These are phyloP conservation scores for Picus viridis DNA, from an alignment of 2,797 vertebrate species.

Conservation along the genomic window DNA sequence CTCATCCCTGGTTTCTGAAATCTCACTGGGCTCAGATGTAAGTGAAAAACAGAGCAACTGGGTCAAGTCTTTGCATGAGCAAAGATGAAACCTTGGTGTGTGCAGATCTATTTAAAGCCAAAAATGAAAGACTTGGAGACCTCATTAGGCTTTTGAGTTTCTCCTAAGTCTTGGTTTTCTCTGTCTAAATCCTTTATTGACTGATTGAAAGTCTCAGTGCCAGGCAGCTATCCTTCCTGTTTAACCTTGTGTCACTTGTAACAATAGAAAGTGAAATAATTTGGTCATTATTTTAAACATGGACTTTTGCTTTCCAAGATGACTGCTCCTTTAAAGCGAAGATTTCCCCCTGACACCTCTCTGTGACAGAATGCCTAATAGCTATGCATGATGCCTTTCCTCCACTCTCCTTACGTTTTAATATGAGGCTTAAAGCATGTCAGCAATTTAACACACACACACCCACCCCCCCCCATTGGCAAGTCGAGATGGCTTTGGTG, in stretches of 20 bases:
- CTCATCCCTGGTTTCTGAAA: background rate
- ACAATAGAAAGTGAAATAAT: conserved; percentile 42
- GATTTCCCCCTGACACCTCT: background rate
- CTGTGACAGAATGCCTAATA: background rate
- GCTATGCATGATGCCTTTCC: background rate
- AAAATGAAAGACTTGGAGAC: background rate
- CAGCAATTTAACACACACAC: conserved; percentile 32
- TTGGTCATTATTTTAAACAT: background rate
- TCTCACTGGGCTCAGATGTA: background rate
- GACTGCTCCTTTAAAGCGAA: background rate
- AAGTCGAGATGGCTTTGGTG: background rate
- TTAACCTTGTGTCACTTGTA: conserved; percentile 35
- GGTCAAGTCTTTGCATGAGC: background rate
- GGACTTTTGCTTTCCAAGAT: background rate
- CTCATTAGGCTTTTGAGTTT: conserved; percentile 26
- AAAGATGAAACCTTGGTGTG: background rate
- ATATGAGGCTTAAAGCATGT: background rate
- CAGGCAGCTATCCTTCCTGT: background rate
- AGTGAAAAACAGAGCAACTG: background rate
- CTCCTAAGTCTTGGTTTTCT: conserved; percentile 10
- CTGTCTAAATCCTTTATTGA: conserved; percentile 14
- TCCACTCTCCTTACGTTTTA: background rate
- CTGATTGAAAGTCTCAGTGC: background rate
- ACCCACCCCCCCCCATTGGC: rapidly evolving
- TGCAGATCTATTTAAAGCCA: background rate